Conservation (phyloP, 2,113 vertebrate genomes). For the Hemicordylus capensis region DNA sequence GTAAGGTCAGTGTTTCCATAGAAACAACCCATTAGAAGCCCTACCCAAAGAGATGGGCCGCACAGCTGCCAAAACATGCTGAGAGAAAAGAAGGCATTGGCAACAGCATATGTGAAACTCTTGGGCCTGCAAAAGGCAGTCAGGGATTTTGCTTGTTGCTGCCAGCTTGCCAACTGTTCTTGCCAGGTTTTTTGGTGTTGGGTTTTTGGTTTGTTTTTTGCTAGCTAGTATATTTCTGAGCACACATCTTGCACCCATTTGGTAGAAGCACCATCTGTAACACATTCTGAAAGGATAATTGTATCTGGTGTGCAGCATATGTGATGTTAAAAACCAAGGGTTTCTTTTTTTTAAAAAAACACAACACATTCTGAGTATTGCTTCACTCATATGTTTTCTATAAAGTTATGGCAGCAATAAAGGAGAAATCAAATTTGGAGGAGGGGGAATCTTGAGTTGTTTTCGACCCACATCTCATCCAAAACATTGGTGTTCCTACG, state of each 20-base stretch:
- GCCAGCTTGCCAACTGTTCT: constrained; percentile 41
- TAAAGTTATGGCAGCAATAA: constrained; percentile 63
- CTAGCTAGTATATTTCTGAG: constrained; percentile 42
- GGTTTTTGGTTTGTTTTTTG: constrained; percentile 6
- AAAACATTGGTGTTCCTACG: background rate
- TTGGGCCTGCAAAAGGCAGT: constrained; percentile 61
- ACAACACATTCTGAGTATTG: constrained; percentile 65
- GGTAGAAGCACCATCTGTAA: constrained; percentile 74
- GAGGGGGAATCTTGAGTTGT: constrained; percentile 8
- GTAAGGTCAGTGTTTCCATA: constrained; percentile 60
- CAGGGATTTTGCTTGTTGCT: constrained; percentile 49
- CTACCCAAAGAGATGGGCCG: constrained; percentile 65
- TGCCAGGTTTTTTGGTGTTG: constrained; percentile 29
- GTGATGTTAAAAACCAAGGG: constrained; percentile 58
- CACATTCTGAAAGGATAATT: constrained; percentile 76
- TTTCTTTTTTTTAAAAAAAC: constrained; percentile 63
- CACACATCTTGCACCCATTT: constrained; percentile 79
- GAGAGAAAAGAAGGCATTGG: constrained; percentile 35
- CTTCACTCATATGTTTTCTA: constrained; percentile 73
- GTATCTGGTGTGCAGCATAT: constrained; percentile 73
- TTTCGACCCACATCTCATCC: background rate
- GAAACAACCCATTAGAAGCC: constrained; percentile 69
- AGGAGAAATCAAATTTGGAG: constrained; percentile 28
- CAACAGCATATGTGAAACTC: constrained; percentile 19
- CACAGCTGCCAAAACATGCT: constrained; percentile 68